Base-by-base conservation (phyloP, 2,888 invertebrate genomes). In the Cecidostiba fungosa region DNA sequence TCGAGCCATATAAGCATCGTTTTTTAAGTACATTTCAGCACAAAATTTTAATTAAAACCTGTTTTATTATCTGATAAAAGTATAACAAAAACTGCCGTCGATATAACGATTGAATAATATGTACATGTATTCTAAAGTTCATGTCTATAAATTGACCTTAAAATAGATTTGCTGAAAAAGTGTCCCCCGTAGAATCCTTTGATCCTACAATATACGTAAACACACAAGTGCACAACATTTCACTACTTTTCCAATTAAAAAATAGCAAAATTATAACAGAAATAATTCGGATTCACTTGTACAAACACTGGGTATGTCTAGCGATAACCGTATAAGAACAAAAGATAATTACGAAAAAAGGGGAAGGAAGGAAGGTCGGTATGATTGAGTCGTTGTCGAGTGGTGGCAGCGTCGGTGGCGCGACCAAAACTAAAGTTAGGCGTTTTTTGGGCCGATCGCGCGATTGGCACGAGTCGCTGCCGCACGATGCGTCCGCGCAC, bases 401-500 rank as follows among this genome's bases (percentile, higher is more conserved):
- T 72, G 81, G 32, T 70, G 39, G 47, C 78, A 47, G 78, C 50
- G 47, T n/a, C 81, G 85, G 77, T 82, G 82, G 85, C 85, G 83
- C 86, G 86, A 88, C 86, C 89, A 87, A 88, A 86, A 88, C 89
- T 88, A 89, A 88, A 88, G 87, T 88, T 89, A 89, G 88, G 83
- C 79, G 86, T 80, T 85, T 87, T 87, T 85, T 84, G 85, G 85
- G 78, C 47, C 66, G 77, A 80, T 26, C 62, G 76, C 69, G 36
- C 78, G 74, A 85, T 86, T 84, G 86, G 82, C 82, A 86, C 80
- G n/a, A 74, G 43, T 36, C 66, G 19, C 47, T 16, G 14, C 70
- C 26, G n/a, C 19, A 16, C 54, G 8, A 19, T 50, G n/a, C 66
- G 39, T 32, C 0, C 50, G 72, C 59, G 73, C 62, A 66, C 59